Evolutionary conservation across 2,797 vertebrate species (phyloP), one percentile per base, ranked within the genome.

Genomic region (Glyptemys insculpta): DNA sequence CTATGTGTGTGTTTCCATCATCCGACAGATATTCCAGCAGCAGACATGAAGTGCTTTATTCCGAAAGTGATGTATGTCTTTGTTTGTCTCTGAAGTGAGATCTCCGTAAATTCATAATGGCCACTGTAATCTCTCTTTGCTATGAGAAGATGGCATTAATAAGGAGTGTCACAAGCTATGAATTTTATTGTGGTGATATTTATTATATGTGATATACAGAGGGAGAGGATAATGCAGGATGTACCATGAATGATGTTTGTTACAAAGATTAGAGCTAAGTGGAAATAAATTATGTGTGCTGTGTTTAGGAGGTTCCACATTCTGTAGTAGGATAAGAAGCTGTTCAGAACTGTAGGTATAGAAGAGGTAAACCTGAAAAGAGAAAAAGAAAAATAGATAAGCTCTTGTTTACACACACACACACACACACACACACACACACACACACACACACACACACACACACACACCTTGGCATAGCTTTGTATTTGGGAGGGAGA

Each of bases 111-210:
- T 94, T 87, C 91, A 27, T 93, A 94, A 92, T 72, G 83, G 87
- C 88, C 96, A 76, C 92, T 59, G 85, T 87, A 78, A 96, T 96
- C 94, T 92, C 83, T 95, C 96, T 95, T 74, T 85, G 83, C 93
- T 0, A 0, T 62, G 92, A 85, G 74, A 95, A 85, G 74, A 95
- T 95, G 94, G 81, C 95, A 95, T 96, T 97, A 97, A 97, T 97
- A 94, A 95, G 94, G 92, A 79, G 79, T 95, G 96, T 97, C 96
- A 97, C 94, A 94, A 97, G 93, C 96, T 59, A 78, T 97, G 97
- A 92, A 89, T 97, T 97, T 97, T 96, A 96, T 96, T 89, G 93
- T 79, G 54, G 95, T 65, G 84, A 86, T 97, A 96, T 96, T 97
- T 96, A 97, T 96, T 97, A 94, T 52, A 7, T 21, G 85, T 95